Evolutionary conservation across 1,140 invertebrate genomes (phyloP), one percentile per base, ranked within the genome.

Genomic region (Cryptotermes secundus): DNA sequence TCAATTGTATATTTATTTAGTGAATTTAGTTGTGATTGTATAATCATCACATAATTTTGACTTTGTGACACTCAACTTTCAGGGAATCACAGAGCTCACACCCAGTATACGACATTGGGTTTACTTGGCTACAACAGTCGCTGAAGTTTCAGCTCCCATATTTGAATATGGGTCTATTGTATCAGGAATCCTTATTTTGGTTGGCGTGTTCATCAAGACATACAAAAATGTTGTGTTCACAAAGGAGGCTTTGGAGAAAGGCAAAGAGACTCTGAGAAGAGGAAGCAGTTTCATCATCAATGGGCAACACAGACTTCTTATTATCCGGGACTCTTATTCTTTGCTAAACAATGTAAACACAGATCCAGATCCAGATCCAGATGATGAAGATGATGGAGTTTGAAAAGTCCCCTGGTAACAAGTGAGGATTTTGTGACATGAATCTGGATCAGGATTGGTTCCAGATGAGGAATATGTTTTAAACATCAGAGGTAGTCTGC

Each of bases 31-130:
- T n/a, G n/a, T n/a, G n/a, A n/a, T n/a, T n/a, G n/a, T n/a, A n/a
- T n/a, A n/a, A n/a, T n/a, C n/a, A 49, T 14, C 45, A 49, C 16
- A 49, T 2, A 49, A 10, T 14, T 14, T 49, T 49, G 45, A 49
- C 45, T 14, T 19, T 19, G 45, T 19, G 16, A 31, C 9, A 24
- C 45, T 49, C 42, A 65, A 45, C 31, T 89, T 89, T 31, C 88
- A 96, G 93, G 96, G 96, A 79, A 92, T 97, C n/a, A 94, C 94
- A 31, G 95, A 96, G 83, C 86, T 97, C 1, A 93, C 95, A 3
- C 94, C 95, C 0, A 88, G 93, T 34, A 96, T 96, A 42, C 92
- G 93, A 86, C 91, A 94, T 35, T 96, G 94, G 94, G 91, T 96
- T 3, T 97, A 95, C 87, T 86, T 96, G 22, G 94, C 94, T 34